A percentile compares a stretch with the other conserved stretches of the same genome.
Conservation (phyloP, 1,140 invertebrate species). For the Venturia canescens region DNA sequence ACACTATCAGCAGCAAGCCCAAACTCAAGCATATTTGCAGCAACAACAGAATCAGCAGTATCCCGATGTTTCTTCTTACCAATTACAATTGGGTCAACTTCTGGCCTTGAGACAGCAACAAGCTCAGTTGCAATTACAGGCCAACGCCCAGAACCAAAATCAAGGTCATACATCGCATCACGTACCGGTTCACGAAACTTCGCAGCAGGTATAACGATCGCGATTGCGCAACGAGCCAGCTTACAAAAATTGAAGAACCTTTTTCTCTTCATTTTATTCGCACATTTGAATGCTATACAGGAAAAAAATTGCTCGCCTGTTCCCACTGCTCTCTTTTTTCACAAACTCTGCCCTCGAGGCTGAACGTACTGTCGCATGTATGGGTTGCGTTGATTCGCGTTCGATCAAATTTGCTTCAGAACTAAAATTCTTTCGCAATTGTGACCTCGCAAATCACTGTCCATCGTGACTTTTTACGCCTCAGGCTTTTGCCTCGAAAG, state of each 20-base stretch:
- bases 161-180: slow-evolving; percentile 14
- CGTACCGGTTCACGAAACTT: slow-evolving; percentile 22
- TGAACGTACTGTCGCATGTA: neutral
- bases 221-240: too few species aligned
- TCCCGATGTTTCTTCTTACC: slow-evolving; percentile 51
- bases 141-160: slow-evolving; percentile 36
- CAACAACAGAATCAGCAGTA: slow-evolving; percentile 47
- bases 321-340: neutral
- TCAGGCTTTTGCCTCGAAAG: neutral
- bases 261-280: too few species aligned
- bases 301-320: too few species aligned
- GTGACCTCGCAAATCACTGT: neutral
- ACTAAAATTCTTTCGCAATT: neutral
- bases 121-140: slow-evolving; percentile 51
- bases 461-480: slow-evolving; percentile 20
- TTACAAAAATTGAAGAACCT: too few species aligned
- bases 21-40: slow-evolving; percentile 23
- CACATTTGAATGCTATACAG: too few species aligned
- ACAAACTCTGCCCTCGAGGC: neutral
- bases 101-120: slow-evolving; percentile 54
- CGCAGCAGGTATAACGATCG: neutral
- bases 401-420: neutral
- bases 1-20: slow-evolving; percentile 52
- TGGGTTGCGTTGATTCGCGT: neutral
- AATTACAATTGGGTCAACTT: slow-evolving; percentile 59